Percentiles rank a stretch among this genome's conserved stretches.
Evolutionary conservation across 2,797 vertebrate species (phyloP).

Genomic region (Cyprinella venusta): DNA sequence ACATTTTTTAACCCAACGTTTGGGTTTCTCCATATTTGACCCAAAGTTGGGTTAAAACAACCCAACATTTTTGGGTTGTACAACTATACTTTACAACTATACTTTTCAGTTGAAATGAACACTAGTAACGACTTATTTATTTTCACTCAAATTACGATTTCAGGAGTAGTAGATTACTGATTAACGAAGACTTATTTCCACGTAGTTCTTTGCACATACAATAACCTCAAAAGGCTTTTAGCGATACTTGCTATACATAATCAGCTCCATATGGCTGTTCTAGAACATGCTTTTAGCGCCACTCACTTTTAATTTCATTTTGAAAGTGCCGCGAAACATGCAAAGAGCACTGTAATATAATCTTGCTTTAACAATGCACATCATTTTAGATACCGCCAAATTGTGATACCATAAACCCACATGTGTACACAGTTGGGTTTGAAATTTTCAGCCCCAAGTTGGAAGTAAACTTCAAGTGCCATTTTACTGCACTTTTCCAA

Average conservation of each 20-base stretch:
- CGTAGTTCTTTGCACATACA: not conserved
- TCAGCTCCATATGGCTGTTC: not conserved
- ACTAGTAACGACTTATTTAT: too few relatives aligned
- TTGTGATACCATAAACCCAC: not conserved
- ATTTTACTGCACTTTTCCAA: not conserved
- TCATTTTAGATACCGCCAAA: not conserved
- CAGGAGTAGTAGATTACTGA: not conserved
- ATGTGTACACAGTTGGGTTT: not conserved
- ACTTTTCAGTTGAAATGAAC: not conserved
- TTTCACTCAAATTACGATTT: not conserved
- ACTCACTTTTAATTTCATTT: not conserved
- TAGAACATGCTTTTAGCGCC: not conserved
- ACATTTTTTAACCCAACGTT: too few relatives aligned
- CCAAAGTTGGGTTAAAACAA: too few relatives aligned
- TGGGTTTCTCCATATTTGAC: too few relatives aligned
- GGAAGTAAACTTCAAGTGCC: not conserved
- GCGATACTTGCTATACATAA: too few relatives aligned
- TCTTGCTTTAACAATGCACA: not conserved
- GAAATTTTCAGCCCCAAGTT: not conserved
- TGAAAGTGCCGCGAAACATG: not conserved
- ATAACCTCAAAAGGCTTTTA: not conserved
- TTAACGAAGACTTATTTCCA: not conserved
- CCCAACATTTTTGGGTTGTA: too few relatives aligned
- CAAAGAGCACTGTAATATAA: too few relatives aligned
- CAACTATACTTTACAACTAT: too few relatives aligned